phyloP scores from a whole-genome alignment of 2,113 vertebrate genomes.

The Misgurnus mizolepis region DNA sequence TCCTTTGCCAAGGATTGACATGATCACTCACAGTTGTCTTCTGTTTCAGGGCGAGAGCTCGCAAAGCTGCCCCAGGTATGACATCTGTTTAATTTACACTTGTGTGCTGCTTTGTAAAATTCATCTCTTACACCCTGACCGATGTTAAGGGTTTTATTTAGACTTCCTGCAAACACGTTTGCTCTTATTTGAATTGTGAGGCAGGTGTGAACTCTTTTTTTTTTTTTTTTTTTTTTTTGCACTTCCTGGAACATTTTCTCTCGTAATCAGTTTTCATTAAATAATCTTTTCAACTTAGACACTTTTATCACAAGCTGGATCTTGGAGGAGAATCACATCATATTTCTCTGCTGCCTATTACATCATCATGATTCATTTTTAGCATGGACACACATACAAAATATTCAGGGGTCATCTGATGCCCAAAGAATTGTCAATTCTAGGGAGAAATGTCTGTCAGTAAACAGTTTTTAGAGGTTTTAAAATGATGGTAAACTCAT shows the following conservation, averaged over 20 bases:
- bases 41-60: conserved; percentile 72
- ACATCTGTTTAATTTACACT: conserved; percentile 9
- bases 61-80: conserved; percentile 70
- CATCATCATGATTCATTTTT: background rate
- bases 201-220: background rate
- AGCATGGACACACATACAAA: too few species aligned
- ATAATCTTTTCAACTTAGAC: background rate
- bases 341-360: too few species aligned
- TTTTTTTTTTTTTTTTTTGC: background rate
- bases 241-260: background rate
- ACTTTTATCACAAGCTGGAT: background rate
- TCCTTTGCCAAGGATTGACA: background rate
- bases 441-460: too few species aligned
- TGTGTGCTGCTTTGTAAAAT: background rate
- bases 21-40: conserved; percentile 16
- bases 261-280: background rate
- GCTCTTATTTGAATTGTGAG: background rate
- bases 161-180: background rate
- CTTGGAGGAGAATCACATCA: background rate
- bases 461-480: too few species aligned
- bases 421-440: too few species aligned
- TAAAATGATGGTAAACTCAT: too few species aligned
- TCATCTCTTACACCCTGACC: background rate
- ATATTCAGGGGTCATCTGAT: too few species aligned
- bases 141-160: background rate